Percentiles rank a stretch among this genome's conserved stretches.
phyloP scores from a whole-genome alignment of 2,797 vertebrate species.

The Champsocephalus gunnari region DNA sequence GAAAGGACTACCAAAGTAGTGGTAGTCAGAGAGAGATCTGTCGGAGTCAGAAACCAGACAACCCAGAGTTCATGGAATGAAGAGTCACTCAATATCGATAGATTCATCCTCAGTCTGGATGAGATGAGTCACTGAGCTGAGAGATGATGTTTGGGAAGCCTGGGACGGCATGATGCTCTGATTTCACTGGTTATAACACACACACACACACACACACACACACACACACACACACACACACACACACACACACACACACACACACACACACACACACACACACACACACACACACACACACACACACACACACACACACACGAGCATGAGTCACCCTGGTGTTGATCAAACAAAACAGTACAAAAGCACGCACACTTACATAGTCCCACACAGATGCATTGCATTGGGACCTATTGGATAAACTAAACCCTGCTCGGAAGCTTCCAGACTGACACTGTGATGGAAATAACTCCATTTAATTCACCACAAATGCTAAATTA shows the following conservation, averaged over 20 bases:
- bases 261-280: neutral
- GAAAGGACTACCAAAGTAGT: neutral
- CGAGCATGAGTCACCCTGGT: slow-evolving; percentile 65
- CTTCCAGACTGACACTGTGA: slow-evolving; percentile 37
- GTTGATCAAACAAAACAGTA: slow-evolving; percentile 52
- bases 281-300: slow-evolving; percentile 24
- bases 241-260: slow-evolving; percentile 45
- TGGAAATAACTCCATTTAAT: slow-evolving; percentile 51
- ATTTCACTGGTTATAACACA: slow-evolving; percentile 50
- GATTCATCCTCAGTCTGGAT: slow-evolving; percentile 54
- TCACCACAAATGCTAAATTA: slow-evolving; percentile 36
- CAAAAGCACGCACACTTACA: slow-evolving; percentile 18
- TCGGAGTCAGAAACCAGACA: slow-evolving; percentile 24
- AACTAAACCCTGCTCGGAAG: neutral
- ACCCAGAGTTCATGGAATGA: neutral
- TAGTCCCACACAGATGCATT: slow-evolving; percentile 9
- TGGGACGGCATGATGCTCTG: slow-evolving; percentile 68
- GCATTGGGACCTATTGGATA: slow-evolving; percentile 42
- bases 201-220: slow-evolving; percentile 16
- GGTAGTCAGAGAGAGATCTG: neutral
- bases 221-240: slow-evolving; percentile 7
- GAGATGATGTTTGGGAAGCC: slow-evolving; percentile 72
- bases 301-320: slow-evolving; percentile 41
- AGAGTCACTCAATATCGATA: slow-evolving; percentile 43
- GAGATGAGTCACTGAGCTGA: slow-evolving; percentile 72